These are phyloP conservation scores for Nymphalis urticae DNA, from an alignment of 2,888 invertebrate genomes.

Conservation along the genomic window DNA sequence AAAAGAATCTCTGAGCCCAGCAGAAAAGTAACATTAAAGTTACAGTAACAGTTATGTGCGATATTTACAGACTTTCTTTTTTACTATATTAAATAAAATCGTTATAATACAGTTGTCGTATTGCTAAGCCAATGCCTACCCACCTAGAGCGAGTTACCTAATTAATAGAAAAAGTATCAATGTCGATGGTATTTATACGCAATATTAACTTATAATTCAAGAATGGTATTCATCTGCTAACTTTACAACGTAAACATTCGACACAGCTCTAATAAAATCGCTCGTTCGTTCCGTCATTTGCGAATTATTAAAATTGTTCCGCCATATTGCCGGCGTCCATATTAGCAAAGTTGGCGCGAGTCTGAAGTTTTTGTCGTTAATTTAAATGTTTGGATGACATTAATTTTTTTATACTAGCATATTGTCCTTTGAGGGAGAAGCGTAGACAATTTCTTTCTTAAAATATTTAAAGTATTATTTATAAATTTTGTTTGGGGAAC, in stretches of 20 bases:
- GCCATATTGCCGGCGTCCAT: conserved; percentile 59
- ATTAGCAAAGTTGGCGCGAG: conserved; percentile 65
- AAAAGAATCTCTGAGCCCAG: too few relatives aligned
- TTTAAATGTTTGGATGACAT: conserved; percentile 60
- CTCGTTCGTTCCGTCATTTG: conserved; percentile 46
- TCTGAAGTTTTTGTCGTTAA: conserved; percentile 59
- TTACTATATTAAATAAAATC: too few relatives aligned
- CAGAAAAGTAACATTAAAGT: too few relatives aligned
- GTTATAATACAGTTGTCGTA: too few relatives aligned
- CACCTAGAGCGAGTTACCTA: too few relatives aligned
- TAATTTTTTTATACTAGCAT: conserved; percentile 46
- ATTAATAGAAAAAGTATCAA: too few relatives aligned
- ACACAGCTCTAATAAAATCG: conserved; percentile 41
- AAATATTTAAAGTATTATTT: conserved; percentile 1
- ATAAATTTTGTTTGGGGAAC: not conserved
- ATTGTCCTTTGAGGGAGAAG: conserved; percentile 8
- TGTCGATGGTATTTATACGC: not conserved
- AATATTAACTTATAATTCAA: not conserved
- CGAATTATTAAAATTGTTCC: conserved; percentile 73
- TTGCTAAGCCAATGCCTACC: too few relatives aligned
- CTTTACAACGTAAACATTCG: conserved; percentile 48
- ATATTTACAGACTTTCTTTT: too few relatives aligned
- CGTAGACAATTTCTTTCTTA: conserved; percentile 1
- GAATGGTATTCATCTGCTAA: conserved; percentile 44
- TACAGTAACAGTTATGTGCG: too few relatives aligned